These are phyloP conservation scores for Xenopus petersii DNA, from an alignment of 2,797 vertebrate genomes.

Conservation along the genomic window DNA sequence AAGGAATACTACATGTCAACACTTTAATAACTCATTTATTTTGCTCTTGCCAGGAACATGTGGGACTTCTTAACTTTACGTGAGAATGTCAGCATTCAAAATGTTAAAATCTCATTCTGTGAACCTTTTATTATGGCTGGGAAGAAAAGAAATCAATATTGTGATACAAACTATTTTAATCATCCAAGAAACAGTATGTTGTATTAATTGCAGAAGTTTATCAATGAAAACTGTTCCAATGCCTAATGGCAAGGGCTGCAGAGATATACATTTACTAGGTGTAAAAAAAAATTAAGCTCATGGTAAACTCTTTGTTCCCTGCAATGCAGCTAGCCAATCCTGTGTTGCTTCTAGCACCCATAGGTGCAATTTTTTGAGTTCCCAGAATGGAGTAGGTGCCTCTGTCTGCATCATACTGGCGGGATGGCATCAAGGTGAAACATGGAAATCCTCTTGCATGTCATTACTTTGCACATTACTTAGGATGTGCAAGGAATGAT, in stretches of 20 bases:
- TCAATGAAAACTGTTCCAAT: slow-evolving; percentile 22
- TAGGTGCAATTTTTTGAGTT: too few relatives aligned
- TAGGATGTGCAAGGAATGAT: too few relatives aligned
- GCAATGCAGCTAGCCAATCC: too few relatives aligned
- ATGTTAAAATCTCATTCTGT: slow-evolving; percentile 25
- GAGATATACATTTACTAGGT: too few relatives aligned
- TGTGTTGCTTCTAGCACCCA: too few relatives aligned
- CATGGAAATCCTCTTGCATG: too few relatives aligned
- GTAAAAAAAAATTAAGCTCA: too few relatives aligned
- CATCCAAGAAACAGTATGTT: slow-evolving; percentile 20
- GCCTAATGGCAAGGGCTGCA: slow-evolving; percentile 15
- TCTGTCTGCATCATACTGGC: too few relatives aligned
- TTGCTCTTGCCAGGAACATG: slow-evolving; percentile 36
- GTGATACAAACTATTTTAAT: slow-evolving; percentile 21
- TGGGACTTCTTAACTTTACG: slow-evolving; percentile 40
- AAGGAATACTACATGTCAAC: slow-evolving; percentile 42
- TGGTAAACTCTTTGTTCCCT: too few relatives aligned
- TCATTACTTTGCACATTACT: too few relatives aligned
- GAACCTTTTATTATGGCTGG: slow-evolving; percentile 19
- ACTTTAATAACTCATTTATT: slow-evolving; percentile 33
- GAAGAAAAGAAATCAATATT: slow-evolving; percentile 28
- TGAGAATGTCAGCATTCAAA: slow-evolving; percentile 39
- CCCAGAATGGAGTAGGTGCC: too few relatives aligned
- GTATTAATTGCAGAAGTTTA: slow-evolving; percentile 18
- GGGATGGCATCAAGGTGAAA: too few relatives aligned